These are phyloP conservation scores for Lycocorax pyrrhopterus DNA, from an alignment of 2,113 vertebrate species.

Conservation along the genomic window DNA sequence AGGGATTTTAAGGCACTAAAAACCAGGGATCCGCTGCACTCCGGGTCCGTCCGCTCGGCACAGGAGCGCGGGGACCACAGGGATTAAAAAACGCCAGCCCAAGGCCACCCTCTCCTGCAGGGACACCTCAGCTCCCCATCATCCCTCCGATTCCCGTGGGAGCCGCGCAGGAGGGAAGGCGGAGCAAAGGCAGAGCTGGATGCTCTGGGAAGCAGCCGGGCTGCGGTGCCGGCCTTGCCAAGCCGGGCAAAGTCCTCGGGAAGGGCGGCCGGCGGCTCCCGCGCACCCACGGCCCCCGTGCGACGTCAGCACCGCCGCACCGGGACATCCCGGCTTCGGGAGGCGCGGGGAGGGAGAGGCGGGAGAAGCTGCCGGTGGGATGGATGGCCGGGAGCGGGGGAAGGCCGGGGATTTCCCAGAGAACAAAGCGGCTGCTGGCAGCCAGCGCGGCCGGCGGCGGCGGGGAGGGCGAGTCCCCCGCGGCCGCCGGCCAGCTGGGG, in stretches of 20 bases:
- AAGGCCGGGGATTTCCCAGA: slow-evolving; percentile 42
- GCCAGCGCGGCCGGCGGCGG: not conserved
- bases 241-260: slow-evolving; percentile 30
- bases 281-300: no score
- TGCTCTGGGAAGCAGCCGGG: not conserved
- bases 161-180: not conserved
- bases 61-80: not conserved
- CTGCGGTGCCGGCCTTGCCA: not conserved
- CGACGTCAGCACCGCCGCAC: accelerated
- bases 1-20: not conserved
- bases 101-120: not conserved
- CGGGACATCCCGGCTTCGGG: accelerated
- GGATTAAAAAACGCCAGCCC: not conserved
- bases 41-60: accelerated
- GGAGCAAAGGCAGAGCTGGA: not conserved
- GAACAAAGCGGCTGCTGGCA: slow-evolving; percentile 58
- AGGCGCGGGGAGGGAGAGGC: not conserved
- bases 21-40: accelerated
- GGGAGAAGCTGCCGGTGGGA: not conserved
- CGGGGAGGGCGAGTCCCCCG: slow-evolving; percentile 13
- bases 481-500: slow-evolving; percentile 19
- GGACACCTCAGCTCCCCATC: not conserved
- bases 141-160: accelerated
- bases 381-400: not conserved
- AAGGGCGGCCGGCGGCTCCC: not conserved